These are phyloP conservation scores for Ceyx margarethae DNA, from an alignment of 2,113 vertebrate species.

Conservation along the genomic window DNA sequence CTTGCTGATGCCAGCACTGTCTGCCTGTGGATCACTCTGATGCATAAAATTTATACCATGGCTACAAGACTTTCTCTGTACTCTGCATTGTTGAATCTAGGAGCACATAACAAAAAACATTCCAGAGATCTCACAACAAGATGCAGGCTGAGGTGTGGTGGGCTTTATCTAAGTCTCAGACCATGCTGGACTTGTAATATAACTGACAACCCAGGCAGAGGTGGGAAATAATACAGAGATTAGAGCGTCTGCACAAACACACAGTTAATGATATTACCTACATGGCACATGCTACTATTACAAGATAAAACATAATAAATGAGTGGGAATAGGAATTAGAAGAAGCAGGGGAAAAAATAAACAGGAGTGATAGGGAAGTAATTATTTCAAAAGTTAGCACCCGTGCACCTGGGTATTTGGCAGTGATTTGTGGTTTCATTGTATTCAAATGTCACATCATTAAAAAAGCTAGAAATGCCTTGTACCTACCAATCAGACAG, in stretches of 20 bases:
- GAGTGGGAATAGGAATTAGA: not conserved
- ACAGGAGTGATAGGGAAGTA: not conserved
- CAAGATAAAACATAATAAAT: not conserved
- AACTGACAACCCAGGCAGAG: not conserved
- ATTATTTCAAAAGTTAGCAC: not conserved
- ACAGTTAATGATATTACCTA: not conserved
- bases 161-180: not conserved
- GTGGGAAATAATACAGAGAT: not conserved
- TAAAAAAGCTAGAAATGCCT: not conserved
- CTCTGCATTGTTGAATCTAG: not conserved
- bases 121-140: not conserved
- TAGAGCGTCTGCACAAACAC: not conserved
- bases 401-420: not conserved
- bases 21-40: not conserved
- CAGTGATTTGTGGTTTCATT: not conserved
- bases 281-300: not conserved
- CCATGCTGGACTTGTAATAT: not conserved
- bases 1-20: not conserved
- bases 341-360: not conserved
- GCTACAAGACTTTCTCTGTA: not conserved
- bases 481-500: not conserved
- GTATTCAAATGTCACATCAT: not conserved
- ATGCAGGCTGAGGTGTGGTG: not conserved
- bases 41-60: not conserved
- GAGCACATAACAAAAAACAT: not conserved